Evolutionary conservation across 2,113 vertebrate genomes (phyloP).

Genomic region (Oryzias javanicus): DNA sequence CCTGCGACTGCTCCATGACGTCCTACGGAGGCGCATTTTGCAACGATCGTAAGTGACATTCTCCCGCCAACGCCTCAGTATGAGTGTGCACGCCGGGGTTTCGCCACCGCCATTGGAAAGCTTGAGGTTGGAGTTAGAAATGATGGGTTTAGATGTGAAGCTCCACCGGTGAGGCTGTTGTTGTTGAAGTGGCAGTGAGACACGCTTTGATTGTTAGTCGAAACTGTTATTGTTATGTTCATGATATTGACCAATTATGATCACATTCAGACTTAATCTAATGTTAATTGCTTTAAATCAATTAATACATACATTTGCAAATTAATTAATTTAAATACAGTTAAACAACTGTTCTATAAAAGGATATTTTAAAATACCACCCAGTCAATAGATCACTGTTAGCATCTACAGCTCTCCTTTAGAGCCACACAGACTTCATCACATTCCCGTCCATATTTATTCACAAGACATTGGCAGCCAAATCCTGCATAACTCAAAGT

Average conservation of each 20-base stretch:
- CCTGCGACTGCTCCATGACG: conserved; percentile 93
- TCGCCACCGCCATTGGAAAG: not conserved
- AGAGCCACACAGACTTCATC: not conserved
- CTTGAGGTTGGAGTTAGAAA: not conserved
- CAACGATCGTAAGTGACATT: conserved; percentile 74
- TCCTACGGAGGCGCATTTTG: conserved; percentile 80
- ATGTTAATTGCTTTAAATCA: too few species aligned
- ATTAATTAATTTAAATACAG: too few species aligned
- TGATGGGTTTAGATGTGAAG: not conserved
- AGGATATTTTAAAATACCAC: too few species aligned
- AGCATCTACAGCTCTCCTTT: too few species aligned
- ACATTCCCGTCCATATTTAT: not conserved
- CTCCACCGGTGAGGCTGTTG: conserved; percentile 2
- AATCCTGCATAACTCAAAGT: conserved; percentile 4
- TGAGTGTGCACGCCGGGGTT: conserved; percentile 1
- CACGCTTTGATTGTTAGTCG: not conserved
- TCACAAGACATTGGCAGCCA: conserved; percentile 9
- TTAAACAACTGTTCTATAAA: too few species aligned
- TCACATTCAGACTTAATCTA: too few species aligned
- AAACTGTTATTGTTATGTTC: too few species aligned
- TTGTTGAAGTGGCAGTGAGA: not conserved
- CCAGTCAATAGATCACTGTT: too few species aligned
- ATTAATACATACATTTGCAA: too few species aligned
- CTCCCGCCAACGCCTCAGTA: not conserved
- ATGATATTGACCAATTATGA: too few species aligned